phyloP scores from a whole-genome alignment of 23 tunicate genomes.

The Trididemnum nubilum region DNA sequence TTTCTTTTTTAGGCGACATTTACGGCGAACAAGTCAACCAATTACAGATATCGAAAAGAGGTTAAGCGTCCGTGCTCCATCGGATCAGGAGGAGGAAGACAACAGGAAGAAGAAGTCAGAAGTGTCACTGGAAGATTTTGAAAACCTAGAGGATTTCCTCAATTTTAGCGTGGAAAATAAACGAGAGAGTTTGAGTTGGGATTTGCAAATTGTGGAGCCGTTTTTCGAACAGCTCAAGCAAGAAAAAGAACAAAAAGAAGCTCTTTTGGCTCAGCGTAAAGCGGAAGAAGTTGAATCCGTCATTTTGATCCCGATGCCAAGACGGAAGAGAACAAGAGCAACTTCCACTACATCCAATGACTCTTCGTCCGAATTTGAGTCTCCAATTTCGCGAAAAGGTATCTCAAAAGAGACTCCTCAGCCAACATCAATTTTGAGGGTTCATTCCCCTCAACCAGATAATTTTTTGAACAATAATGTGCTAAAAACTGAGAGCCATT shows the following conservation, averaged over 20 bases:
- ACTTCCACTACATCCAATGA: not conserved
- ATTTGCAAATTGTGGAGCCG: slow-evolving; percentile 78
- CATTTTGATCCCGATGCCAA: slow-evolving; percentile 11
- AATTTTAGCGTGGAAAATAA: slow-evolving; percentile 52
- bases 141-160: slow-evolving; percentile 57
- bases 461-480: not conserved
- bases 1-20: slow-evolving; percentile 56
- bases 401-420: not conserved
- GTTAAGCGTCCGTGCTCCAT: slow-evolving; percentile 14
- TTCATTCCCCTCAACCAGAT: not conserved
- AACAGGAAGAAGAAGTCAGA: not conserved
- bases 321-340: not conserved
- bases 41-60: slow-evolving; percentile 51
- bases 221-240: slow-evolving; percentile 69
- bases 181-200: slow-evolving; percentile 88
- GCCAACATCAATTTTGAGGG: not conserved
- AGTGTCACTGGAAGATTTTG: slow-evolving; percentile 18
- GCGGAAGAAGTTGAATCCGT: not conserved
- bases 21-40: slow-evolving; percentile 72
- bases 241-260: slow-evolving; percentile 10
- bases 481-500: no score
- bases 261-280: not conserved
- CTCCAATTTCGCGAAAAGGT: not conserved
- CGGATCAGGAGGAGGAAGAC: slow-evolving; percentile 1
- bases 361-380: not conserved